These are phyloP conservation scores for Silurus asotus DNA, from an alignment of 2,113 vertebrate genomes.

Conservation along the genomic window DNA sequence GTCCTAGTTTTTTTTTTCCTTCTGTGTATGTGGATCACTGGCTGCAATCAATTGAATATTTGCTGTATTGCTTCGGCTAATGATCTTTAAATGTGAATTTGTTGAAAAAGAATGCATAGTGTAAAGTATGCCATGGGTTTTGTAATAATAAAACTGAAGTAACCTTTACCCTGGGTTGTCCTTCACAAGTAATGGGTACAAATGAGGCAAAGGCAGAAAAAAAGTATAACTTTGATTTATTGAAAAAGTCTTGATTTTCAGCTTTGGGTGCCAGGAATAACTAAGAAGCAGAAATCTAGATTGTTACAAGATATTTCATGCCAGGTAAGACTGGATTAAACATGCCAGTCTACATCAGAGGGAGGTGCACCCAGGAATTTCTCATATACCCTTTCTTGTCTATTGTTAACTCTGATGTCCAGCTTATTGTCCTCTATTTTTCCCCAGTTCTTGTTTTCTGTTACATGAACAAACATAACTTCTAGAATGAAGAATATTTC, in stretches of 20 bases:
- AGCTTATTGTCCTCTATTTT: background rate
- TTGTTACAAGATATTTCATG: constrained; percentile 40
- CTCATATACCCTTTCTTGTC: constrained; percentile 30
- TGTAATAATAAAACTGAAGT: constrained; percentile 52
- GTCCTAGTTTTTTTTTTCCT: background rate
- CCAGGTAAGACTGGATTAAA: constrained; percentile 52
- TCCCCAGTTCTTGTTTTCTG: background rate
- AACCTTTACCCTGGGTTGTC: background rate
- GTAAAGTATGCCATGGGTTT: constrained; percentile 25
- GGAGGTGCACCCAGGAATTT: constrained; percentile 15
- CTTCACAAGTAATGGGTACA: background rate
- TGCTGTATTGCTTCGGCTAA: background rate
- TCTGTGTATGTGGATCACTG: background rate
- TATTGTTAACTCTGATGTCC: constrained; percentile 6
- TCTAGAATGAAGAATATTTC: background rate
- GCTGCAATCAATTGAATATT: background rate
- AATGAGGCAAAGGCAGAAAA: background rate
- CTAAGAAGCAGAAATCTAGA: constrained; percentile 51
- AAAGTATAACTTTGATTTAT: background rate
- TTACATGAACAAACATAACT: background rate
- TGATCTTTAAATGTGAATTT: constrained; percentile 13
- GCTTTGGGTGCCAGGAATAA: constrained; percentile 4
- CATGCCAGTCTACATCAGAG: constrained; percentile 59
- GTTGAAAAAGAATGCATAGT: background rate
- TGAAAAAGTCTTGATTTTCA: constrained; percentile 21